Evolutionary conservation across 2,113 vertebrate genomes (phyloP), one percentile per base, ranked within the genome.

Genomic region (Tursiops truncatus): DNA sequence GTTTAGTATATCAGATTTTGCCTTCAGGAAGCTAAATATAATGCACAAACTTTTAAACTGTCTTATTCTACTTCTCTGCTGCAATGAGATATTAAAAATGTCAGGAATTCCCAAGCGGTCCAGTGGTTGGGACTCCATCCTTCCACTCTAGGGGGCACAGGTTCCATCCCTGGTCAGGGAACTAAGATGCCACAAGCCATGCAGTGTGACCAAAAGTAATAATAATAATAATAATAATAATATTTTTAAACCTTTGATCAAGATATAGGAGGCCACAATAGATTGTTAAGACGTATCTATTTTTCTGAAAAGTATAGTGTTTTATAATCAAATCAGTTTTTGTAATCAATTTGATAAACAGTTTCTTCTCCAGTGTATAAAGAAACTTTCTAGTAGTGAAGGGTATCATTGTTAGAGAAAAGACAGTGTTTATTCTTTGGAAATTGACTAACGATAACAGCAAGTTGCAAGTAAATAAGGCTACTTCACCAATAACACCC

Each of bases 261-360:
- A 62, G 41, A 63, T 53, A 80, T 47, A 47, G 17, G 47, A 89
- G 25, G n/a, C n/a, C 65, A 6, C 67, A 90, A 79, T 90, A 67
- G 20, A 84, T 60, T 84, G 6, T 91, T 68, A 82, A 84, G 13
- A 23, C 58, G 2, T 71, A 53, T 44, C 9, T 74, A 6, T 50
- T 89, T 96, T 97, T 95, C 89, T 95, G 38, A 73, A 56, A 86
- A 88, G 15, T 50, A 1, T 70, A n/a, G n/a, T 85, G 9, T 93
- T 88, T 84, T 68, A 68, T 38, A 58, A 15, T 90, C 50, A 84
- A 23, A 12, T 93, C 41, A 58, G 1, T 50, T 74, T 96, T 31
- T 44, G 15, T 94, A 77, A 79, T n/a, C 23, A 76, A 1, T 76
- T 76, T 65, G 47, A 36, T 67, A 67, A 47, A 44, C 14, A 81